Percentiles rank a stretch among this genome's conserved stretches.
Conservation (phyloP, 2,888 invertebrate species). For the Corbicula japonica region DNA sequence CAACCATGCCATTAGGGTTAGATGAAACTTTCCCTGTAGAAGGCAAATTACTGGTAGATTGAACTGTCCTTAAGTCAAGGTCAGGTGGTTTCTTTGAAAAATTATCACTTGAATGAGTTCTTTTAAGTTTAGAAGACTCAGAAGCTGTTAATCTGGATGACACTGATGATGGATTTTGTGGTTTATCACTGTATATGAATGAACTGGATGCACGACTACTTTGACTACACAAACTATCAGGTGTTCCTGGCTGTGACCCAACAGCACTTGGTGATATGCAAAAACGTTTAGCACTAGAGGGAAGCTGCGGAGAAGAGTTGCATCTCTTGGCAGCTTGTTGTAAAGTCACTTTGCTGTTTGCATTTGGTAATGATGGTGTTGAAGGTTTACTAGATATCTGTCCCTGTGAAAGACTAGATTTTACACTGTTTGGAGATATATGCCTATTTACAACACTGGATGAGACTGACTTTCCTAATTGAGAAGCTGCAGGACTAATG, state of each 20-base stretch:
- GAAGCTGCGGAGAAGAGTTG: conserved; percentile 55
- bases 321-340: conserved; percentile 58
- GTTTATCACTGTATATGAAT: conserved; percentile 25
- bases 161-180: conserved; percentile 33
- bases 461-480: conserved; percentile 39
- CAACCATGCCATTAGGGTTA: conserved; percentile 62
- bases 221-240: conserved; percentile 65
- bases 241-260: conserved; percentile 56
- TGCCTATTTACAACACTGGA: conserved; percentile 54
- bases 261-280: conserved; percentile 60
- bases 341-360: conserved; percentile 43
- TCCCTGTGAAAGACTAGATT: conserved; percentile 75
- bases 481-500: conserved; percentile 61
- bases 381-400: conserved; percentile 61
- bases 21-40: conserved; percentile 31
- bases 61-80: conserved; percentile 27
- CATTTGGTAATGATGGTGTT: conserved; percentile 62
- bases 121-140: conserved; percentile 35
- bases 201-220: conserved; percentile 45
- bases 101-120: conserved; percentile 53
- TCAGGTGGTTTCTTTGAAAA: conserved; percentile 28
- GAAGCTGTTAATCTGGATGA: conserved; percentile 13
- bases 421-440: conserved; percentile 66
- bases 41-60: conserved; percentile 45
- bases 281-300: conserved; percentile 58